Base-by-base conservation (phyloP, 2,888 invertebrate species). In the Zhuqinia jingwanae region DNA sequence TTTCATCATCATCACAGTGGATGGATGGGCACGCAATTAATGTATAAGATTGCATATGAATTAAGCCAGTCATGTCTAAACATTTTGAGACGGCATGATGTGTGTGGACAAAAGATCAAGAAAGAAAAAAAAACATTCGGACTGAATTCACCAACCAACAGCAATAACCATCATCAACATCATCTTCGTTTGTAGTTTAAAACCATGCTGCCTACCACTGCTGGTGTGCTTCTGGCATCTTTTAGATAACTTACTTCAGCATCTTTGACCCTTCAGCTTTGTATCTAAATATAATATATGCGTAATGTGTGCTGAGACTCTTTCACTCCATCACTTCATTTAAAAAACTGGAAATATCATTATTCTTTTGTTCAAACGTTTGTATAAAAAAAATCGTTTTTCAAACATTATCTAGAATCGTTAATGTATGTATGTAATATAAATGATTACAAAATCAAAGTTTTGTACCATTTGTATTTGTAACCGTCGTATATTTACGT, bases 161-260 rank as follows among this genome's bases (percentile, higher is more conserved):
- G 8, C 36, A 3, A 36, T 36, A 3, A 36, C 3, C 36, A 36
- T 42, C 11, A 42, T 8, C 5, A 36, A 6, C 36, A 36, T 36
- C 36, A 36, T 36, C 36, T 6, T 36, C 5, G 8, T 30, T 63
- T 25, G 11, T 0, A 11, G 27, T 63, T 30, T 13, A 63, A 63
- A n/a, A 63, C 15, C 20, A 42, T 36, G 68, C 36, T 36, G 36
- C 36, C 8, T 36, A n/a, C n/a, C n/a, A 63, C 27, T 36, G 36
- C 63, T 36, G 8, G 25, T 60, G 17, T 47, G 58, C 53, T 65
- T 25, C 60, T 79, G 60, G 58, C 79, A 85, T 47, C 68, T 60
- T 36, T 15, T 50, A 85, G 78, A 85, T 85, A 85, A 85, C 85
- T 85, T 85, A 85, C 73, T 85, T 79, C 70, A 58, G 27, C 36